A percentile compares a stretch with the other conserved stretches of the same genome.
Conservation (phyloP, 2,797 vertebrate species). For the Halcyon badia region DNA sequence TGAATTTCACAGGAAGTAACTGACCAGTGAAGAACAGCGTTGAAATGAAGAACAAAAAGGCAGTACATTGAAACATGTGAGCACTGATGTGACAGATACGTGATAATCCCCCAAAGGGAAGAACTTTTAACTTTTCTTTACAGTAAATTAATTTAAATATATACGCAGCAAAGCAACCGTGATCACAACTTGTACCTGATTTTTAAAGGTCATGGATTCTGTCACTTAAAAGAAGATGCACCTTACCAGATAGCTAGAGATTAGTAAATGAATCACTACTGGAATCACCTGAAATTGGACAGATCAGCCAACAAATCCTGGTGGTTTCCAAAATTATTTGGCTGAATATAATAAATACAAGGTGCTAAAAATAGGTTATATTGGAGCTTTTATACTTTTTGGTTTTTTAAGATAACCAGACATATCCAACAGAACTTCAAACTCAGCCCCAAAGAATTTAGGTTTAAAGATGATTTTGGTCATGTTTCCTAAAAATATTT, state of each 20-base stretch:
- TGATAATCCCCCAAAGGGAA: background rate
- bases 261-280: background rate
- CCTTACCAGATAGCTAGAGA: background rate
- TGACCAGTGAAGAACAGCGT: background rate
- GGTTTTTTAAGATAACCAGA: background rate
- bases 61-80: background rate
- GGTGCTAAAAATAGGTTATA: background rate
- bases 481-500: constrained; percentile 20
- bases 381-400: background rate
- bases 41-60: background rate
- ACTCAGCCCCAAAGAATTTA: background rate
- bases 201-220: background rate
- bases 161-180: background rate
- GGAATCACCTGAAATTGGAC: background rate
- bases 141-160: background rate
- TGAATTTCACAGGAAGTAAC: background rate
- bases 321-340: background rate
- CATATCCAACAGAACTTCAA: background rate
- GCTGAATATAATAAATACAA: background rate
- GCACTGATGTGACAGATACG: background rate
- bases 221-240: background rate
- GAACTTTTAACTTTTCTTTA: background rate
- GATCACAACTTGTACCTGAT: background rate
- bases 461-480: background rate
- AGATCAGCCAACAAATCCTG: background rate